phyloP scores from a whole-genome alignment of 2,113 vertebrate genomes.

The Mohoua ochrocephala region DNA sequence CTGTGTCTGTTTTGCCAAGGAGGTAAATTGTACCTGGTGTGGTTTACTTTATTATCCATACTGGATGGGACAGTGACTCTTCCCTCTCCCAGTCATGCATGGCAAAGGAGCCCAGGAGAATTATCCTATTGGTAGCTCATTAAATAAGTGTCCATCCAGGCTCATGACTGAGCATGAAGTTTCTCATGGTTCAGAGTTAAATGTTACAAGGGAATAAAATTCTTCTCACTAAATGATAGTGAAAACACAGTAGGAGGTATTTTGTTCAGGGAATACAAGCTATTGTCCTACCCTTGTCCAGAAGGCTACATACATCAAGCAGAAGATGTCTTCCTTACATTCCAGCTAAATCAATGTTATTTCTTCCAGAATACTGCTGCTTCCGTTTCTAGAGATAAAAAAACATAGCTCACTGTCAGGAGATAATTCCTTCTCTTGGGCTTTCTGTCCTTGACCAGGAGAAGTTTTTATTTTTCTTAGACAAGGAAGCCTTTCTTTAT shows the following conservation, averaged over 20 bases:
- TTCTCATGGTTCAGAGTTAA: neutral
- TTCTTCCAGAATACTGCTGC: constrained; percentile 26
- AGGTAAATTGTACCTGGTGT: neutral
- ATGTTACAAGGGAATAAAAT: constrained; percentile 4
- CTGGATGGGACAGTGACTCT: neutral
- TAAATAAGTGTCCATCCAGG: neutral
- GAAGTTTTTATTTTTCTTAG: constrained; percentile 45
- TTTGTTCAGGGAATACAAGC: neutral
- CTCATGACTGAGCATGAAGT: neutral
- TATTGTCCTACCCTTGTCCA: constrained; percentile 31
- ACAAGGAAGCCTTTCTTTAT: constrained; percentile 29
- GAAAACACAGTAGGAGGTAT: neutral
- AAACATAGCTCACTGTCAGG: constrained; percentile 27
- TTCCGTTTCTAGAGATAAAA: constrained; percentile 15
- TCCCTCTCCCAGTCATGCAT: neutral
- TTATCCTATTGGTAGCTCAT: neutral
- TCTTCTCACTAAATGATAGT: neutral
- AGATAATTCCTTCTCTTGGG: constrained; percentile 35
- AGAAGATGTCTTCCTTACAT: constrained; percentile 25
- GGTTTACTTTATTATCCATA: neutral
- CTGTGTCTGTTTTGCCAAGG: neutral
- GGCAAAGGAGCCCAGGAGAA: neutral
- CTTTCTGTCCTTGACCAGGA: constrained; percentile 41
- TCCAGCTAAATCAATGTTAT: constrained; percentile 33
- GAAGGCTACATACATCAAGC: constrained; percentile 10